Evolutionary conservation across 1,140 invertebrate species (phyloP), one percentile per base, ranked within the genome.

Genomic region (Drosophila takahashii): DNA sequence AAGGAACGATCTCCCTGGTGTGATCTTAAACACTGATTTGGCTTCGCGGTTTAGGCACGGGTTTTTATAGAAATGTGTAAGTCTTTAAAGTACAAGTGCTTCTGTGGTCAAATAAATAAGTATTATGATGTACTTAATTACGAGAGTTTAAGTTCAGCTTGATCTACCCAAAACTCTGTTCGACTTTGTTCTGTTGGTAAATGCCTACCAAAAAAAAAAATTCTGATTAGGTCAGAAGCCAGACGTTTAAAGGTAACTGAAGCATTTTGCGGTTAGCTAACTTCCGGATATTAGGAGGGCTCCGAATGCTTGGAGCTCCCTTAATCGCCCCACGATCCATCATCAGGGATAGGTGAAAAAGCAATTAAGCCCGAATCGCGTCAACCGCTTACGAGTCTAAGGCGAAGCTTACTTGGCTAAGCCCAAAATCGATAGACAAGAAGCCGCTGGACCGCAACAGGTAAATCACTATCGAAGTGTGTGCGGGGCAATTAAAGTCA

Each of bases 401-500:
- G 60, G 47, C 41, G 44, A 57, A 22, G 73, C 78, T 83, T 84
- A 84, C 42, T 57, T 39, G 52, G 54, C 74, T 67, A 45, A 62
- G 41, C 15, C 51, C n/a, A 47, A 67, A 32, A 56, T 34, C 41
- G 39, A 54, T 45, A 70, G 66, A 71, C 64, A 87, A 81, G 83
- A 75, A 78, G 81, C 78, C 59, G 81, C 74, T 58, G 51, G 48
- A 59, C 81, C 52, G 52, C 59, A 74, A 64, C 81, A 65, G 64
- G 66, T 67, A 79, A 45, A 64, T 58, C 41, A 42, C 62, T 44
- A 71, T 67, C 65, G 45, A 45, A 37, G 60, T 62, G 41, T 4
- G 41, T 8, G 16, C 41, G 16, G 41, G 73, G 84, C 83, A 86
- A 87, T 86, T 86, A 89, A 86, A 86, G 83, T 78, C 84, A 83